phyloP scores from a whole-genome alignment of 2,888 invertebrate species.

The Ochlodes sylvanus region DNA sequence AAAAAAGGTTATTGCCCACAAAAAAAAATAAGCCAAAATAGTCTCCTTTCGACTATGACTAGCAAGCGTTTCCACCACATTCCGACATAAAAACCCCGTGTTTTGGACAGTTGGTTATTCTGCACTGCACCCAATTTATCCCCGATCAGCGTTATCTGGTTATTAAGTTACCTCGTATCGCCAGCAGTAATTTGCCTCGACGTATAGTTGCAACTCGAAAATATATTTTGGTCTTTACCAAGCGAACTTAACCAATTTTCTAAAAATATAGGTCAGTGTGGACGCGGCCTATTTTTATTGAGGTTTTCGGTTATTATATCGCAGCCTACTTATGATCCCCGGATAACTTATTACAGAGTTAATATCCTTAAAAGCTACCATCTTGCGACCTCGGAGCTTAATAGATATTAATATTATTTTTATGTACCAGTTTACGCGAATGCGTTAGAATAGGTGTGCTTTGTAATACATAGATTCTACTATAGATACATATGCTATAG shows the following conservation, averaged over 20 bases:
- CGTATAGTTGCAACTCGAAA: constrained; percentile 1
- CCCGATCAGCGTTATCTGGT: constrained; percentile 24
- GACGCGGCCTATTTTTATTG: constrained; percentile 10
- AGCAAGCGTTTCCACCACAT: too few relatives aligned
- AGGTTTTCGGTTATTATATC: constrained; percentile 18
- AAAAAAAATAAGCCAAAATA: too few relatives aligned
- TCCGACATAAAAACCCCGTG: too few relatives aligned
- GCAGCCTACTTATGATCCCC: constrained; percentile 2
- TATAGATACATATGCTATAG: too few relatives aligned
- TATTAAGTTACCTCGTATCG: constrained; percentile 27
- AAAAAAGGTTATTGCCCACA: too few relatives aligned
- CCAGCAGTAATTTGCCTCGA: not conserved
- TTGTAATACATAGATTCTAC: too few relatives aligned
- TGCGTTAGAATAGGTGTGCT: too few relatives aligned
- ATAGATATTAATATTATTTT: not conserved
- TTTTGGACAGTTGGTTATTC: not conserved
- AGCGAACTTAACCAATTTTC: constrained; percentile 21
- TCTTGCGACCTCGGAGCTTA: constrained; percentile 7
- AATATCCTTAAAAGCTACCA: constrained; percentile 17
- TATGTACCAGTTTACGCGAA: too few relatives aligned
- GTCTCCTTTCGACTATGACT: too few relatives aligned
- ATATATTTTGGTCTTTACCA: not conserved
- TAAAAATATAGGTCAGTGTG: constrained; percentile 33
- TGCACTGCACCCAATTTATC: constrained; percentile 32
- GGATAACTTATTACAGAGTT: constrained; percentile 15